Evolutionary conservation across 2,797 vertebrate genomes (phyloP), one percentile per base, ranked within the genome.

Genomic region (Centropyge bicolor): DNA sequence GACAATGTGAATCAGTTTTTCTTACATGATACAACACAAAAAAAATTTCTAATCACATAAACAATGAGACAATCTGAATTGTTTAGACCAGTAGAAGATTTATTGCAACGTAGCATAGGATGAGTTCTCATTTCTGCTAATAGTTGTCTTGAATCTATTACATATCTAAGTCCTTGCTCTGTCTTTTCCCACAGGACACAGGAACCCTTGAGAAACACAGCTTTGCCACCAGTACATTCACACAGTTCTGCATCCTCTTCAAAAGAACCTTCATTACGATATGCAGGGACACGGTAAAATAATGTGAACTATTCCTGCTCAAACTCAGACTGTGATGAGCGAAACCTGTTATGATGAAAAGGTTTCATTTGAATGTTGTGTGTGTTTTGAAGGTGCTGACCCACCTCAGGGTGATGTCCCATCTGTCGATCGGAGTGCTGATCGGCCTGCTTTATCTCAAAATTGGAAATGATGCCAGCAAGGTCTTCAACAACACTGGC

Each of bases 401-500:
- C 70, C 98, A 99, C 90, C 94, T 99, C 85, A 93, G 98, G 73
- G 97, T 99, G 91, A 96, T 97, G 96, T 99, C 98, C 60, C 98
- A 99, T 73, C 95, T 99, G 88, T 95, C 82, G 83, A 97, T 99
- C 0, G 98, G 98, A 0, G 96, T 99, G 51, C 95, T 99, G 84
- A 99, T 99, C 3, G 98, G 98, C 62, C 94, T 99, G 78, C 97
- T 99, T 76, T 99, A 99, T 93, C 95, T 99, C 83, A 97, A 98
- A 86, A 99, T 99, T 0, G 98, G 98, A 45, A 96, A 99, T 0
- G 98, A 99, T 0, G 98, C 98, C 70, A 97, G 96, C 95, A 99
- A 98, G 86, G 98, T 99, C 88, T 99, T 99, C 95, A 99, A 99
- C 96, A 99, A 99, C 95, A 99, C 97, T 0, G 97, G 98, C 82